Base-by-base conservation (phyloP, 2,797 vertebrate genomes). In the Arnoldichthys spilopterus region DNA sequence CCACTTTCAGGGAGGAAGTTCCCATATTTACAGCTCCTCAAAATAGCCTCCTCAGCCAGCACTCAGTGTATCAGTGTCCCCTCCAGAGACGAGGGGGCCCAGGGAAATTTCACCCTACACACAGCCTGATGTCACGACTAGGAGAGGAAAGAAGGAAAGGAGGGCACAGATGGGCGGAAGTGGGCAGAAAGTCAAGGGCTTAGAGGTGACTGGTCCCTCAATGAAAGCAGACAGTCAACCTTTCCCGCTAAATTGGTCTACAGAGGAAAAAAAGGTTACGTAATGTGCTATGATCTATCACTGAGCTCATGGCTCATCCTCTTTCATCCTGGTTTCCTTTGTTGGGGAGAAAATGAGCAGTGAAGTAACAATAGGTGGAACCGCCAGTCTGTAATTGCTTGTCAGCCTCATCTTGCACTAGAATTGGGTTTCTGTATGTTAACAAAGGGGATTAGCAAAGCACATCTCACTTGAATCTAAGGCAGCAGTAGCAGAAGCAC, bases 41-140 rank as follows among this genome's bases (percentile, higher is more conserved):
- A 93, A 94, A 94, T 93, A 94, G 91, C 86, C 77, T 69, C 49
- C 82, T 91, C 89, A 87, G 73, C 82, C 89, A 88, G 88, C 91
- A 88, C 92, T 92, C 89, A 90, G 82, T 90, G 85, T 93, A 93
- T 94, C 92, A 88, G 90, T 93, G 90, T 92, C 90, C 86, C 76
- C 83, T 87, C 86, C 76, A 24, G 69, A 86, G 85, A 87, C 72
- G 26, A 74, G 88, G 91, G 90, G 85, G 88, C 90, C 88, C 54
- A 28, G 85, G 82, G 78, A 91, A 87, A 83, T 90, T 90, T 79
- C 70, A 73, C 73, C 90, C 92, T 91, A 51, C 72, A 74, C 72
- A 91, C 90, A 88, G 83, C 83, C 90, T 82, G 85, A 90, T 88
- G 86, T 88, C 90, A 90, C 84, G 87, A 86, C 79, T 84, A 87